phyloP scores from a whole-genome alignment of 2,797 vertebrate genomes.

The Argentina silus region DNA sequence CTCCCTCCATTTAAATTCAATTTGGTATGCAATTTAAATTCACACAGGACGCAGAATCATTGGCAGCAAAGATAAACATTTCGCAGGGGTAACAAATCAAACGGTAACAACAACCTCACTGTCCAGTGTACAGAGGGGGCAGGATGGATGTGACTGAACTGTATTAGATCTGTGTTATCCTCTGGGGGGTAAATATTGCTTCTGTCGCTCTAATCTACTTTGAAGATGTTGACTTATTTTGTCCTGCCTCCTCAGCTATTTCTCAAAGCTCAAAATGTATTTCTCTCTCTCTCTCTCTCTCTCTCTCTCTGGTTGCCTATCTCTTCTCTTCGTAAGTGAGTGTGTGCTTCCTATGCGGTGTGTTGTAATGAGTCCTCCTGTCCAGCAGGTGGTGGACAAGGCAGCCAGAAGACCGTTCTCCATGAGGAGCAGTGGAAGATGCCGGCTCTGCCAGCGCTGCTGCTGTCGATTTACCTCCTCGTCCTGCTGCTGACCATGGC shows the following conservation, averaged over 20 bases:
- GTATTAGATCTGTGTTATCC: not conserved
- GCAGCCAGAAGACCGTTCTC: conserved; percentile 83
- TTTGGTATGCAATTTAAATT: conserved; percentile 11
- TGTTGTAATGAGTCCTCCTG: conserved; percentile 27
- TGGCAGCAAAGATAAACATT: conserved; percentile 5
- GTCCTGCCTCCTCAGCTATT: conserved; percentile 40
- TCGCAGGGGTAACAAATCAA: conserved; percentile 8
- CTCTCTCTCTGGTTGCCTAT: not conserved
- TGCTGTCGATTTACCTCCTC: conserved; percentile 83
- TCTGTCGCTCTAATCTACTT: conserved; percentile 45
- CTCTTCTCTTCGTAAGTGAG: not conserved
- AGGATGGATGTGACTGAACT: not conserved
- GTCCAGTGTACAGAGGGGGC: not conserved
- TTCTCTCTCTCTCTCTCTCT: not conserved
- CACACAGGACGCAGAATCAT: conserved; percentile 1
- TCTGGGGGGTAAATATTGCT: conserved; percentile 3
- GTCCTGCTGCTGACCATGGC: conserved; percentile 77
- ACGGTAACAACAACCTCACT: not conserved
- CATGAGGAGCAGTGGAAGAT: conserved; percentile 88
- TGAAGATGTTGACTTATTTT: conserved; percentile 41
- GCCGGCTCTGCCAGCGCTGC: conserved; percentile 83
- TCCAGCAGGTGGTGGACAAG: conserved; percentile 73
- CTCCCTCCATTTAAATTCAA: conserved; percentile 6
- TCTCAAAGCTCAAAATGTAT: no score
- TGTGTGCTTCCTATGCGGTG: no score